Evolutionary conservation across 1,140 invertebrate species (phyloP).

Genomic region (Zaprionus capensis): DNA sequence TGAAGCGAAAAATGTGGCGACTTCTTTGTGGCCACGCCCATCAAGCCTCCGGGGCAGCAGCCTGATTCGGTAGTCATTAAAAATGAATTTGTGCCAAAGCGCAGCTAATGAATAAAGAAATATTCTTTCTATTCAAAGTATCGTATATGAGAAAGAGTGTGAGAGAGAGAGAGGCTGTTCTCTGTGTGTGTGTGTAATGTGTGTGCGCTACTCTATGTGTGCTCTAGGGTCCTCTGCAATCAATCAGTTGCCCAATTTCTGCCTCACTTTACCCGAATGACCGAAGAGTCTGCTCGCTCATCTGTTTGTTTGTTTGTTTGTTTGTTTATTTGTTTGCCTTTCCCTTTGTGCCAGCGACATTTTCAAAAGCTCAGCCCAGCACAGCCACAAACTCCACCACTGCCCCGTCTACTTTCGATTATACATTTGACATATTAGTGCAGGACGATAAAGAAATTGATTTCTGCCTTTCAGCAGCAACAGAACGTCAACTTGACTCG

Average conservation of each 20-base stretch:
- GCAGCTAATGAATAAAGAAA: conserved; percentile 80
- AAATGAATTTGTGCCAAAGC: conserved; percentile 79
- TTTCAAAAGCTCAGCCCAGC: conserved; percentile 13
- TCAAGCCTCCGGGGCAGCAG: not conserved
- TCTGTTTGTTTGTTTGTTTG: conserved; percentile 45
- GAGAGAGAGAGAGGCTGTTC: not conserved
- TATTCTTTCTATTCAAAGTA: conserved; percentile 38
- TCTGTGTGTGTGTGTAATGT: conserved; percentile 2
- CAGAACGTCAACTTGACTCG: conserved; percentile 32
- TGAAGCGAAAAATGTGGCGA: conserved; percentile 40
- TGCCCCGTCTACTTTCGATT: conserved; percentile 37
- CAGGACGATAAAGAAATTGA: conserved; percentile 79
- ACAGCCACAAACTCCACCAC: not conserved
- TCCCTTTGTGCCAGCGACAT: conserved; percentile 48
- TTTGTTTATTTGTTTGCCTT: conserved; percentile 53
- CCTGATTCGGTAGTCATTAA: conserved; percentile 62
- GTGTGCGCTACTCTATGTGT: conserved; percentile 9
- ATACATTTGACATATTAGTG: conserved; percentile 81
- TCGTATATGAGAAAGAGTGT: not conserved
- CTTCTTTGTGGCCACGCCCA: not conserved
- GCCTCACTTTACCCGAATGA: conserved; percentile 32
- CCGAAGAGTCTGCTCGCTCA: conserved; percentile 23
- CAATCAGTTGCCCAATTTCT: conserved; percentile 50
- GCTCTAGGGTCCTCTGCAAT: conserved; percentile 33
- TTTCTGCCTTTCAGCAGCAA: conserved; percentile 71